Base-by-base conservation (phyloP, 2,113 vertebrate genomes). In the Polyodon spathula region DNA sequence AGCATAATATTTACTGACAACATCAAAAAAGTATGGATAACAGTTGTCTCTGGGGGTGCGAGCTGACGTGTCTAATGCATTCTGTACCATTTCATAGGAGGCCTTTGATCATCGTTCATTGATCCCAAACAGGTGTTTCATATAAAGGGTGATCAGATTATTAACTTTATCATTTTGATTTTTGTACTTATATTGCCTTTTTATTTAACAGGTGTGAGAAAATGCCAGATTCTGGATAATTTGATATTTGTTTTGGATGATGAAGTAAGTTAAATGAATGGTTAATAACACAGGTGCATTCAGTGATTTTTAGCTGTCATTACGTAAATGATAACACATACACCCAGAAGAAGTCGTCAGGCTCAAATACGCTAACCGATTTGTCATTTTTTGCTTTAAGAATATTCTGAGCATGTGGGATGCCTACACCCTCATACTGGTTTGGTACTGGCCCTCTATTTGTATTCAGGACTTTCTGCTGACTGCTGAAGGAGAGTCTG, bases 331-430 rank as follows among this genome's bases (percentile, higher is more conserved):
- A n/a, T n/a, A n/a, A n/a, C n/a, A n/a, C n/a, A n/a, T n/a, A n/a
- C n/a, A n/a, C n/a, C n/a, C n/a, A n/a, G n/a, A n/a, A n/a, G n/a
- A n/a, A n/a, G n/a, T n/a, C 12, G 7, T 16, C 40, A 6, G 15
- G 37, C 4, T 39, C 12, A 11, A 15, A 43, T 6, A 4, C 38
- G 15, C 59, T 59, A 48, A 12, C 6, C 9, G 52, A 17, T 40
- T 58, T 14, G 16, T 59, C 56, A 8, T 50, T 57, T 56, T 2
- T 17, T 65, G 66, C 42, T 64, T 71, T 38, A 58, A 99, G 94
- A 85, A 88, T 9, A 54, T 89, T 41, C 75, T 98, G 64, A 95
- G 91, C 68, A 66, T 87, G 7, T 97, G 94, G 95, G 89, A 99
- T 48, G 38, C 86, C 58, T 78, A 84, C 64, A 86, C 89, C 8